Percentiles rank a stretch among this genome's conserved stretches.
Conservation (phyloP, 1,140 invertebrate species). For the Dinothrombium tinctorium region DNA sequence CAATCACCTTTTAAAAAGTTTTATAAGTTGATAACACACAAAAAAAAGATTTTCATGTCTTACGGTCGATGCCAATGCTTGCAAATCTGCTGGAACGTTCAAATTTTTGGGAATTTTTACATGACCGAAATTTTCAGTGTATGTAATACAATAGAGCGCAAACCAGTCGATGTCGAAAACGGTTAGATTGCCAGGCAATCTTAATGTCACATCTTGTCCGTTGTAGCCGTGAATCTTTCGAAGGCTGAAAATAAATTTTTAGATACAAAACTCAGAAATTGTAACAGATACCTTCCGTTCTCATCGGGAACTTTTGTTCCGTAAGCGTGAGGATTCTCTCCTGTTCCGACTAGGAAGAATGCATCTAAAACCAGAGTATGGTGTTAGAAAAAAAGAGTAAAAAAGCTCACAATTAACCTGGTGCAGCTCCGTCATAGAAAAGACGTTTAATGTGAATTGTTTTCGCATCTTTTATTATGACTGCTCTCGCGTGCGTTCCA, state of each 20-base stretch:
- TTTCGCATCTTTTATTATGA: conserved; percentile 56
- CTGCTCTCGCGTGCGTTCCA: conserved; percentile 45
- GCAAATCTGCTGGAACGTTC: conserved; percentile 6
- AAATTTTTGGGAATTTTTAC: conserved; percentile 33
- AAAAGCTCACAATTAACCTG: conserved; percentile 10
- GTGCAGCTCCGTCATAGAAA: conserved; percentile 28
- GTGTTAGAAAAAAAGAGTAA: conserved; percentile 43
- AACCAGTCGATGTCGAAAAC: conserved; percentile 66
- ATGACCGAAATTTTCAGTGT: conserved; percentile 44
- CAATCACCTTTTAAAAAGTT: conserved; percentile 17
- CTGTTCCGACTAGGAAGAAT: conserved; percentile 66
- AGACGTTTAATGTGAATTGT: conserved; percentile 65
- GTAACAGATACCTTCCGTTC: conserved; percentile 63
- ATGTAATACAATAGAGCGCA: conserved; percentile 46
- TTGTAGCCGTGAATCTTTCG: conserved; percentile 42
- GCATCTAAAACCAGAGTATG: conserved; percentile 40
- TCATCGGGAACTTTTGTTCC: conserved; percentile 66
- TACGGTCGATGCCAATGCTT: not conserved
- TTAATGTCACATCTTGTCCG: conserved; percentile 44
- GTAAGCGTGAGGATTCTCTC: conserved; percentile 53
- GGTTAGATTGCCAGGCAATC: conserved; percentile 54
- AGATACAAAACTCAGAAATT: conserved; percentile 8
- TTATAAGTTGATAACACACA: not conserved
- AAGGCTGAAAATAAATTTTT: conserved; percentile 26
- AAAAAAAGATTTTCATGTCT: conserved; percentile 2